These are phyloP conservation scores for Siderastrea siderea DNA, from an alignment of 92 coral and sea anemone species.

Conservation along the genomic window DNA sequence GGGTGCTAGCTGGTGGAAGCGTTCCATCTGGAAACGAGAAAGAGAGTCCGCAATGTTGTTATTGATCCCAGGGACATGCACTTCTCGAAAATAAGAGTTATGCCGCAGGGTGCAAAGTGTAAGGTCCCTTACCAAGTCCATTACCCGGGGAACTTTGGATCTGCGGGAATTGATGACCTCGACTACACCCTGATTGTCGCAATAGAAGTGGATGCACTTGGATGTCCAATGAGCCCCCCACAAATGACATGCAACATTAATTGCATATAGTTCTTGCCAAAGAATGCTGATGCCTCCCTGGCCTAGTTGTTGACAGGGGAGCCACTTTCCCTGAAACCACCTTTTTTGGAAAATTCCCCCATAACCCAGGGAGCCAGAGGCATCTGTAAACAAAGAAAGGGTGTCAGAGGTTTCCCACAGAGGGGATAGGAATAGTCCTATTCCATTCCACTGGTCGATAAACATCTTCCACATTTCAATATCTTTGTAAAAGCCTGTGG, in stretches of 20 bases:
- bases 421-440: slow-evolving; percentile 42
- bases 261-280: slow-evolving; percentile 68
- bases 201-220: slow-evolving; percentile 37
- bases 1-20: too few relatives aligned
- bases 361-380: slow-evolving; percentile 65
- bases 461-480: slow-evolving; percentile 62
- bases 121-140: slow-evolving; percentile 63
- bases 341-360: slow-evolving; percentile 56
- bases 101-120: slow-evolving; percentile 51
- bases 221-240: slow-evolving; percentile 54
- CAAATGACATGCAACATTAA: slow-evolving; percentile 40
- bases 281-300: slow-evolving; percentile 56
- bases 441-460: slow-evolving; percentile 60
- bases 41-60: too few relatives aligned
- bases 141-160: slow-evolving; percentile 52
- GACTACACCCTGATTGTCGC: slow-evolving; percentile 44
- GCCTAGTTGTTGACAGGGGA: slow-evolving; percentile 42
- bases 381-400: slow-evolving; percentile 53
- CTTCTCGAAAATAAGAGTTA: slow-evolving; percentile 52
- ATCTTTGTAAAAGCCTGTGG: slow-evolving; percentile 45
- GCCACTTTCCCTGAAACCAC: slow-evolving; percentile 67
- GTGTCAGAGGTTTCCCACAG: slow-evolving; percentile 16
- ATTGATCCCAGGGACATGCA: too few relatives aligned
- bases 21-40: too few relatives aligned
- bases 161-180: slow-evolving; percentile 43